Conservation (phyloP, 2,113 vertebrate species). For the Syrrhaptes paradoxus region DNA sequence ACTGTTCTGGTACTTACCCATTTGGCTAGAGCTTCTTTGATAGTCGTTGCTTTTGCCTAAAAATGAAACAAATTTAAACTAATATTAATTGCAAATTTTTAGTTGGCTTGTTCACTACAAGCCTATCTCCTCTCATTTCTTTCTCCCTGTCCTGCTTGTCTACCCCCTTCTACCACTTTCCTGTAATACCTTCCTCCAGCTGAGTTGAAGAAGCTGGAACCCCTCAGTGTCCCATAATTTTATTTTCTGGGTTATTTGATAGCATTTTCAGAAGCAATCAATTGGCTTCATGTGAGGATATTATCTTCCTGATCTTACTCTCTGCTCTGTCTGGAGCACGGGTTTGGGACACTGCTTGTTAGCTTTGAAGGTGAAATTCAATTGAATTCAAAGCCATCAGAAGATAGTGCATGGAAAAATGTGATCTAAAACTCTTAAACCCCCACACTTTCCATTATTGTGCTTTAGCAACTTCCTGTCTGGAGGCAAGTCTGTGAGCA, state of each 20-base stretch:
- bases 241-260: not conserved
- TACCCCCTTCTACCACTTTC: not conserved
- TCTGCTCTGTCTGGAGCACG: fast-evolving
- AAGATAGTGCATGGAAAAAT: not conserved
- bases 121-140: not conserved
- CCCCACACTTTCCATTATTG: not conserved
- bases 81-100: not conserved
- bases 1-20: conserved; percentile 84
- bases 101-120: not conserved
- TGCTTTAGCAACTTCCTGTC: not conserved
- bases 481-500: not conserved
- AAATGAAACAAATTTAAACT: conserved; percentile 34
- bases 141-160: not conserved
- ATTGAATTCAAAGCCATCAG: not conserved
- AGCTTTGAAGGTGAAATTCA: not conserved
- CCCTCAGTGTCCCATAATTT: fast-evolving
- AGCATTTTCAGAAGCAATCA: not conserved
- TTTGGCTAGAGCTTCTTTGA: conserved; percentile 90
- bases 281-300: not conserved
- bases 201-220: not conserved
- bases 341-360: not conserved
- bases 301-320: not conserved
- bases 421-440: not conserved
- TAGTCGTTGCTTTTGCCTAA: conserved; percentile 92
- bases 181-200: not conserved